Base-by-base conservation (phyloP, 2,888 invertebrate species). In the Frankliniella intonsa region DNA sequence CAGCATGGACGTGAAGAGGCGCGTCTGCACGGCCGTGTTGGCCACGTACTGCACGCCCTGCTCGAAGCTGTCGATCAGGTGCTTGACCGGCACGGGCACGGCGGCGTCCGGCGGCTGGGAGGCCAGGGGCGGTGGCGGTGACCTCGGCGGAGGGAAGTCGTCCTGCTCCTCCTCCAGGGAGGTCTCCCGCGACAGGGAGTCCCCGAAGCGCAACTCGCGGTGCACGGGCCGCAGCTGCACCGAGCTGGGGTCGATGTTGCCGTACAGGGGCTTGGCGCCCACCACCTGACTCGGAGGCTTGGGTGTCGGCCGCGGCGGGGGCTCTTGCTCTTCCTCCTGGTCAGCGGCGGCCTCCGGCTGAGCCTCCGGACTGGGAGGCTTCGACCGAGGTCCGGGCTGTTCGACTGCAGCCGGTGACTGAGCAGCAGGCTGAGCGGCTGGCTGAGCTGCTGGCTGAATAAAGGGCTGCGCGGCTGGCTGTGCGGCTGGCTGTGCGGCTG, bases 11-110 rank as follows among this genome's bases (percentile, higher is more conserved):
- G 69, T 76, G 69, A 86, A 87, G 82, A 86, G 85, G 80, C 86
- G 86, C 0, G 87, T 86, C 84, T 88, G 86, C 9, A 88, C 87
- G 81, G 85, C 86, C 0, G 88, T 85, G 82, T 88, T 88, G 7
- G 88, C 86, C 0, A 88, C 87, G 83, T 88, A 88, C 84, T 86
- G 85, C 69, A 76, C 69, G 69, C 69, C 69, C 69, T 25, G 69
- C 69, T 76, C 69, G 25, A 76, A 76, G 69, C 69, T 76, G 69
- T 76, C 69, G 25, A 76, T 76, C 22, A 76, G 69, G 69, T 76
- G 69, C 69, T 76, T 76, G 7, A 76, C 69, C 0, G 69, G 69
- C 69, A 76, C 69, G 69, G 69, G 22, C 22, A 25, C 69, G 69
- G 69, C 22, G 25, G 69, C 25, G 12, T 12, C 69, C 55, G 12